Evolutionary conservation across 1,140 invertebrate species (phyloP).

Genomic region (Amphibalanus amphitrite): DNA sequence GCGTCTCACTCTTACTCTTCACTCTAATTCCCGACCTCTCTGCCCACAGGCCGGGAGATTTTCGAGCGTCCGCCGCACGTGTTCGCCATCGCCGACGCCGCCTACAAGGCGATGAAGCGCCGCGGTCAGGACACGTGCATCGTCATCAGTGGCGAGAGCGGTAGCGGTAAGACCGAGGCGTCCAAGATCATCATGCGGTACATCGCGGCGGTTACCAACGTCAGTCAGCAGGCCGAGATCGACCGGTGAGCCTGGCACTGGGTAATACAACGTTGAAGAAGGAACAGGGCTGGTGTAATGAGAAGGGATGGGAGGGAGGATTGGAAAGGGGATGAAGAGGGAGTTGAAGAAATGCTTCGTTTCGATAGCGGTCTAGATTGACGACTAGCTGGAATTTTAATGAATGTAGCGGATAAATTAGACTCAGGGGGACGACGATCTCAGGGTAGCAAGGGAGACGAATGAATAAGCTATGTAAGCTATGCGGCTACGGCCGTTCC

Average conservation of each 20-base stretch:
- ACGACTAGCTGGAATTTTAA: no score
- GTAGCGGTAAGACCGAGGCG: constrained; percentile 91
- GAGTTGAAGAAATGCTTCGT: no score
- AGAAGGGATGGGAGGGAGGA: no score
- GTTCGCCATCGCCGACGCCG: constrained; percentile 78
- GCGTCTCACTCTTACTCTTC: constrained; percentile 2
- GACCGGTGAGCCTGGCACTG: constrained; percentile 48
- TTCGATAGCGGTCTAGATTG: no score
- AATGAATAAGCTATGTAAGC: no score
- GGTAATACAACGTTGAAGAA: neutral
- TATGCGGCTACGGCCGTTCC: no score
- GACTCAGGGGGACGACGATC: no score
- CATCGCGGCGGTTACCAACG: constrained; percentile 90
- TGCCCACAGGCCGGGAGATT: constrained; percentile 56
- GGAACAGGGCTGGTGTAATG: no score
- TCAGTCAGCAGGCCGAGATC: constrained; percentile 78
- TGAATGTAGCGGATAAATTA: no score
- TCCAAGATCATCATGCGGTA: constrained; percentile 99
- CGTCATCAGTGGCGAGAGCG: constrained; percentile 84
- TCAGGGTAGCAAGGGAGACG: no score
- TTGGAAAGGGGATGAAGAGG: neutral
- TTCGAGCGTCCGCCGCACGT: constrained; percentile 90
- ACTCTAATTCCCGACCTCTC: constrained; percentile 31
- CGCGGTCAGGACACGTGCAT: constrained; percentile 83
- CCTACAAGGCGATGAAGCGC: constrained; percentile 81